These are phyloP conservation scores for Macaca nemestrina DNA, from an alignment of 2,113 vertebrate species.

Conservation along the genomic window DNA sequence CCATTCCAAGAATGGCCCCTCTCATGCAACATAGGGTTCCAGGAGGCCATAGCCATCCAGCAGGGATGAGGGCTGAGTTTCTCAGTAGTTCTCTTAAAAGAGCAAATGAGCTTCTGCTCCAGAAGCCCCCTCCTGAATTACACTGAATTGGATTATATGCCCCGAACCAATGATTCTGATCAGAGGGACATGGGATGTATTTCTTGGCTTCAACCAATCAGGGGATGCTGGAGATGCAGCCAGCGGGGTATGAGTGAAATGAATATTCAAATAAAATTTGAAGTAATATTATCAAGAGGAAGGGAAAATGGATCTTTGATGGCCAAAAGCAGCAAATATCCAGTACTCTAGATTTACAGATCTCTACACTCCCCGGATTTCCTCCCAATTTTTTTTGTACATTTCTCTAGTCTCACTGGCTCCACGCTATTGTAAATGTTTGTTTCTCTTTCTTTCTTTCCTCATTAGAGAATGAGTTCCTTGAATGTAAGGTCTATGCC, in stretches of 20 bases:
- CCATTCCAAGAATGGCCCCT: not conserved
- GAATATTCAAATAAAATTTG: not conserved
- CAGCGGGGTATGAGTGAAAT: not conserved
- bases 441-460: not conserved
- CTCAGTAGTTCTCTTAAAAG: not conserved
- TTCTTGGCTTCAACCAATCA: not conserved
- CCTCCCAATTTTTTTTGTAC: not conserved
- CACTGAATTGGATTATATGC: not conserved
- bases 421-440: not conserved
- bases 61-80: not conserved
- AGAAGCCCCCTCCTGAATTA: not conserved
- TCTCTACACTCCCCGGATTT: not conserved
- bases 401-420: not conserved
- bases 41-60: not conserved
- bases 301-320: not conserved
- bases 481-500: not conserved
- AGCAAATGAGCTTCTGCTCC: not conserved
- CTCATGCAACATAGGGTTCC: not conserved
- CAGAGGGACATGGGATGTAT: not conserved
- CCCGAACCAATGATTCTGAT: not conserved
- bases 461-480: not conserved
- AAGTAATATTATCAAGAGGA: not conserved
- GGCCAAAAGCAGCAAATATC: not conserved
- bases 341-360: not conserved
- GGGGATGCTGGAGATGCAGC: not conserved